phyloP scores from a whole-genome alignment of 1,140 invertebrate species.

The Temnothorax nylanderi region DNA sequence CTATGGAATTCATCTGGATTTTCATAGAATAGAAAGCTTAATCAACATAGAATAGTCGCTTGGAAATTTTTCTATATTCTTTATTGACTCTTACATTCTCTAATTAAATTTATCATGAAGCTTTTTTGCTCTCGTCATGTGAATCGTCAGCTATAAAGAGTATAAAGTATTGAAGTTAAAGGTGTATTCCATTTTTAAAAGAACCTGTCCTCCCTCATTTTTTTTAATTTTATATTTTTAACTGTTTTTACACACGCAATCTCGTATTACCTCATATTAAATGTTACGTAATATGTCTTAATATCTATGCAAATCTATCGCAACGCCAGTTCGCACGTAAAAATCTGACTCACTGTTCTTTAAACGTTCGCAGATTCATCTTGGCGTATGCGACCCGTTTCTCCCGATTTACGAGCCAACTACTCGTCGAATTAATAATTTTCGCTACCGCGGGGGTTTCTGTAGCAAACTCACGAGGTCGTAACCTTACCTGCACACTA shows the following conservation, averaged over 20 bases:
- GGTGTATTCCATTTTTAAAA: not conserved
- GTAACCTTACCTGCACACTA: slow-evolving; percentile 35
- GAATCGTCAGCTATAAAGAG: not conserved
- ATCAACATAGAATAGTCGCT: not conserved
- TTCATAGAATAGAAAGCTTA: not conserved
- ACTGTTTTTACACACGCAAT: not conserved
- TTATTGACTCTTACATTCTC: not conserved
- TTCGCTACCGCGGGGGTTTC: slow-evolving; percentile 15
- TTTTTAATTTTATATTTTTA: not conserved
- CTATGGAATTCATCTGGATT: not conserved
- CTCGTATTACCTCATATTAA: not conserved
- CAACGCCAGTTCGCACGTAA: not conserved
- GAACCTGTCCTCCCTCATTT: too few species aligned
- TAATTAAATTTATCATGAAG: not conserved
- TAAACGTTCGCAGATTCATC: slow-evolving; percentile 20
- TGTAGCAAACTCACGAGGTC: slow-evolving; percentile 29
- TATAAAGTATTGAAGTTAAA: not conserved
- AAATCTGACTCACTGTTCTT: slow-evolving; percentile 26
- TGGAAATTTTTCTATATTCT: not conserved
- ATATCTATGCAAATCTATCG: not conserved
- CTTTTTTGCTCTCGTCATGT: not conserved
- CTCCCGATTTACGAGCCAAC: not conserved
- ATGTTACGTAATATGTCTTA: not conserved
- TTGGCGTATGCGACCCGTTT: not conserved
- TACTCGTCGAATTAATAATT: slow-evolving; percentile 41